Evolutionary conservation across 2,113 vertebrate species (phyloP).

Genomic region (Thamnophis sirtalis): DNA sequence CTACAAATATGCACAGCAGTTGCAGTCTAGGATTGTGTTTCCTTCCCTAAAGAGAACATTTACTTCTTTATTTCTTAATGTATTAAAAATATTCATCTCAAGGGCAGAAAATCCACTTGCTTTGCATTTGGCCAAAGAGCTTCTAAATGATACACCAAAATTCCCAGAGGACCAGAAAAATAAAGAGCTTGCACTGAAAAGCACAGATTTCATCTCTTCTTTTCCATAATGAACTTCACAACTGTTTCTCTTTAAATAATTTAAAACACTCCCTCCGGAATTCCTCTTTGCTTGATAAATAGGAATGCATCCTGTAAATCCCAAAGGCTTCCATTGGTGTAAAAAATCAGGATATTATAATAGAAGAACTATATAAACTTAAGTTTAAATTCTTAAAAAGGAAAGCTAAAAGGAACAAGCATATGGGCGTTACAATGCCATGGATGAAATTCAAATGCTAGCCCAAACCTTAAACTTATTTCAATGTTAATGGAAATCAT

Average conservation of each 20-base stretch:
- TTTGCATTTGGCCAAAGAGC: not conserved
- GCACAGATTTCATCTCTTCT: conserved; percentile 5
- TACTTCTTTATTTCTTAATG: not conserved
- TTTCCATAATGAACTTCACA: conserved; percentile 19
- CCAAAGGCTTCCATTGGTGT: not conserved
- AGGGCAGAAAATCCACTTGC: conserved; percentile 1
- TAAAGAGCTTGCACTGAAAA: conserved; percentile 1
- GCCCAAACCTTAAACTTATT: not conserved
- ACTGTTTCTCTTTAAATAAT: conserved; percentile 23
- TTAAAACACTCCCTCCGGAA: not conserved
- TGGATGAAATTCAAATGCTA: not conserved
- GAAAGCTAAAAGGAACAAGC: not conserved
- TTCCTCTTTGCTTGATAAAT: not conserved
- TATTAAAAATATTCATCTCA: conserved; percentile 22
- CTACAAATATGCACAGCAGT: not conserved
- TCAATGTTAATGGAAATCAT: not conserved
- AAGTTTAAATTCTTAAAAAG: not conserved
- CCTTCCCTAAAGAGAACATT: not conserved
- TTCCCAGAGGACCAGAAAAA: not conserved
- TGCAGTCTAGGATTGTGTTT: not conserved
- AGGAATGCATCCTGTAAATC: not conserved
- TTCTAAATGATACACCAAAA: conserved; percentile 12
- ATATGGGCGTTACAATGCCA: not conserved
- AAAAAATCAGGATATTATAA: not conserved
- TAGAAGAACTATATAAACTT: not conserved